Base-by-base conservation (phyloP, 2,113 vertebrate species). In the Epinephelus moara region DNA sequence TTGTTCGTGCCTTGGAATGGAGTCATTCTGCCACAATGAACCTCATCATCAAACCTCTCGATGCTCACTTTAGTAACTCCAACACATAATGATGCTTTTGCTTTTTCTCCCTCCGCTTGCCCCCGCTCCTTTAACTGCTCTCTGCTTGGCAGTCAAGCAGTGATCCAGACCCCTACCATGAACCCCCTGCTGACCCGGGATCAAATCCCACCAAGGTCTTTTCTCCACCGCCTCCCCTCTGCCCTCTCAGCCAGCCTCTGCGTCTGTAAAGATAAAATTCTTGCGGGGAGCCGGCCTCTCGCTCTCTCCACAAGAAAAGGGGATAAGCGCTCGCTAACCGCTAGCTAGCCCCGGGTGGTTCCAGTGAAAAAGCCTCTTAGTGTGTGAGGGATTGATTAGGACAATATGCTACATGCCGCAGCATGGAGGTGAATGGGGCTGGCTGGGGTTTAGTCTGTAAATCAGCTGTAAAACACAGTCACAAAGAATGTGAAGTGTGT, bases 371-470 rank as follows among this genome's bases (percentile, higher is more conserved):
- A 93, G 89, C 89, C 85, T 90, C 88, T 91, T 89, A 90, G 86
- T 78, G 91, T 80, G 87, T 17, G 73, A 87, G 87, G 81, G 85
- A 91, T 88, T 90, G 91, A 91, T 90, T 85, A 88, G 85, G 81
- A 92, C 91, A 91, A 89, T 83, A 75, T 78, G 88, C 72, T 87
- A 80, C 89, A 88, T 76, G 78, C 76, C 55, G 40, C 75, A 81
- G 81, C 61, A 2, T 6, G 1, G 86, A 85, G 82, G 88, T 85
- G 81, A 87, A 80, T 5, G 75, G 42, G 50, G 73, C 67, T 21
- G 70, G 57, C 61, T 14, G 83, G 64, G 81, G 71, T 66, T 88
- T 81, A 72, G 77, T 30, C 84, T 1, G 55, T 23, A 76, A 91
- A 89, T 90, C 72, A 84, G 84, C 85, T 63, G 78, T 75, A 57